phyloP scores from a whole-genome alignment of 2,888 invertebrate species.

The Strigamia transsilvanica region DNA sequence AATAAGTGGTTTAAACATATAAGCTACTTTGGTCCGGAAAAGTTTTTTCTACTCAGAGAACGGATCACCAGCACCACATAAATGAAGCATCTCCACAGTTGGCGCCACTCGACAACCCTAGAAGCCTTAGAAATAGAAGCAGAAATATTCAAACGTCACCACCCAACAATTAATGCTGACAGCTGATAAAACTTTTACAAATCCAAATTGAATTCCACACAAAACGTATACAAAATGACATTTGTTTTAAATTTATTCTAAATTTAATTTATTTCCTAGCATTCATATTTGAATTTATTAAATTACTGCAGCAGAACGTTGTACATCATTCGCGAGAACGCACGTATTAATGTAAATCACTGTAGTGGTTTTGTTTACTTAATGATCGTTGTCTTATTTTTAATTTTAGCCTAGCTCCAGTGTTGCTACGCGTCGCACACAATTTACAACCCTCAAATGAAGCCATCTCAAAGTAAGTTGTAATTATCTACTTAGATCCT shows the following conservation, averaged over 20 bases:
- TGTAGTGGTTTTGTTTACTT: background rate
- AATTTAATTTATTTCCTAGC: background rate
- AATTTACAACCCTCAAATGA: slow-evolving; percentile 13
- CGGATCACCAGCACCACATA: background rate
- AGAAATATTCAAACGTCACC: background rate
- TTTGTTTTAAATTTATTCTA: background rate
- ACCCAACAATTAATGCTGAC: background rate
- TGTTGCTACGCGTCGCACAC: slow-evolving; percentile 21
- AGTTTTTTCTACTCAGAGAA: background rate
- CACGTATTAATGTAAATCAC: background rate
- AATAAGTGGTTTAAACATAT: background rate
- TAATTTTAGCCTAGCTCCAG: slow-evolving; percentile 7
- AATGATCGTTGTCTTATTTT: slow-evolving; percentile 16
- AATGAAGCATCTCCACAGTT: background rate
- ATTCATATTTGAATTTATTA: background rate
- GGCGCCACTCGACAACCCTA: background rate
- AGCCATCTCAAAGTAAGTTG: slow-evolving; percentile 30
- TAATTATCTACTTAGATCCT: slow-evolving; percentile 16
- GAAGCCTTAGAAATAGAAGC: background rate
- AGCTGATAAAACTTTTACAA: slow-evolving; percentile 20
- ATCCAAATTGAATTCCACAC: background rate
- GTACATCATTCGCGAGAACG: background rate
- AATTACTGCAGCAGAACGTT: background rate
- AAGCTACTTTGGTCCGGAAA: background rate
- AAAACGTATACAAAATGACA: background rate